phyloP scores from a whole-genome alignment of 2,113 vertebrate genomes.

The Pangasianodon gigas region DNA sequence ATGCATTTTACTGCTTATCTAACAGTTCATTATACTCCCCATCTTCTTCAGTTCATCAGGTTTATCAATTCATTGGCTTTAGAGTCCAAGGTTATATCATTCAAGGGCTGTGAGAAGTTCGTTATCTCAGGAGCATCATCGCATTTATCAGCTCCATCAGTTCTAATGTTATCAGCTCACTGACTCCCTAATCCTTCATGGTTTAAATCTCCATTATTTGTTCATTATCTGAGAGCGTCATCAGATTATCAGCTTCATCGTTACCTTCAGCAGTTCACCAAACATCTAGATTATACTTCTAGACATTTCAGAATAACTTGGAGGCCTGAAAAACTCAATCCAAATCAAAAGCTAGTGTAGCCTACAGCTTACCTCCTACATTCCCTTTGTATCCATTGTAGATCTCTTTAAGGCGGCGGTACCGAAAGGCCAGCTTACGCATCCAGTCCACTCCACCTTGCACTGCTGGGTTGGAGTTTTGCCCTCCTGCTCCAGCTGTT shows the following conservation, averaged over 20 bases:
- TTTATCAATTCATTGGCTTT: neutral
- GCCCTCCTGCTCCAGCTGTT: constrained; percentile 75
- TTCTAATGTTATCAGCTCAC: neutral
- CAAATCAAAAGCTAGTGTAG: neutral
- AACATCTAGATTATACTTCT: neutral
- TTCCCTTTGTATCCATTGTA: constrained; percentile 91
- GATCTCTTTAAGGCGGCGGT: constrained; percentile 92
- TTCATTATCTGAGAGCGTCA: neutral
- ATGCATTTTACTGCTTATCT: too few species aligned
- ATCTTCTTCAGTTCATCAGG: neutral
- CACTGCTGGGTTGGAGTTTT: constrained; percentile 78
- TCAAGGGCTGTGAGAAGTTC: neutral
- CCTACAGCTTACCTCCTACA: constrained; percentile 79
- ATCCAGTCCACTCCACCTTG: constrained; percentile 98
- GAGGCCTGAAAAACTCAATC: neutral
- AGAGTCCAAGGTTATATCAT: neutral
- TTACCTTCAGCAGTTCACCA: neutral
- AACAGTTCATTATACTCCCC: neutral
- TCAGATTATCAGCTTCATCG: neutral
- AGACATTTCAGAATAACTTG: neutral
- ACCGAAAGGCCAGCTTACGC: constrained; percentile 96
- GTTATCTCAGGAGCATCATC: neutral
- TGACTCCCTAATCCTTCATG: neutral
- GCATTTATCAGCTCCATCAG: neutral
- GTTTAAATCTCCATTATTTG: neutral